Base-by-base conservation (phyloP, 2,797 vertebrate species). In the Ctenopoma multispine region DNA sequence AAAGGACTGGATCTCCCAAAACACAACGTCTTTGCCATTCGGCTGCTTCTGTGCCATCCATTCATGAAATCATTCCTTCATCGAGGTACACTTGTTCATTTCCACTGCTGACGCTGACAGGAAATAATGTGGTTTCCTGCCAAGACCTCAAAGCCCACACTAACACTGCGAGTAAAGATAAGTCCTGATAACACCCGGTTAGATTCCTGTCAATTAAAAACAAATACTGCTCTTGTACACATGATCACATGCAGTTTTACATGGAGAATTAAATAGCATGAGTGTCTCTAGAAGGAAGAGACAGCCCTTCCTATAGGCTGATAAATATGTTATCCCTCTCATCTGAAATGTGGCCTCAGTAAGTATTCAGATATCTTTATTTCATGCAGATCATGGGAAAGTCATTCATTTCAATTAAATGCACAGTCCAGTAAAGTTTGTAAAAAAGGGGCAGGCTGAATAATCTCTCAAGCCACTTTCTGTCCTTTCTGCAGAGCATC, bases 61-160 rank as follows among this genome's bases (percentile, higher is more conserved):
- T 90, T 89, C 80, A 85, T 81, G 66, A 88, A 89, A 82, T 72
- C 63, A 3, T 57, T 88, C 82, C 78, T 84, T 83, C 86, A 81
- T 81, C 83, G 38, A 38, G 29, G 57, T 44, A 71, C 77, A 54
- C 74, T 79, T 69, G 73, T 70, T 81, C 83, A 65, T 72, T 89
- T 88, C 88, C 83, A 89, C 65, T 40, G 61, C 79, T 82, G 80
- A 90, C 60, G 67, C 74, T 41, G 70, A 87, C 79, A 90, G 92
- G 87, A 93, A 92, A 88, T 82, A 85, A 84, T 79, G 82, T 60
- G 59, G 81, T 90, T 90, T 92, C 86, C 89, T 91, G 89, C 84
- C 77, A 75, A 63, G 69, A 82, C 82, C 81, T 81, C 77, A 85
- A 72, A 85, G 72, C 65, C 85, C 64, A 75, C 62, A 73, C 31